Percentiles rank a stretch among this genome's conserved stretches.
These are phyloP conservation scores for Platycnemis pennipes DNA, from an alignment of 2,888 invertebrate genomes.

Conservation along the genomic window DNA sequence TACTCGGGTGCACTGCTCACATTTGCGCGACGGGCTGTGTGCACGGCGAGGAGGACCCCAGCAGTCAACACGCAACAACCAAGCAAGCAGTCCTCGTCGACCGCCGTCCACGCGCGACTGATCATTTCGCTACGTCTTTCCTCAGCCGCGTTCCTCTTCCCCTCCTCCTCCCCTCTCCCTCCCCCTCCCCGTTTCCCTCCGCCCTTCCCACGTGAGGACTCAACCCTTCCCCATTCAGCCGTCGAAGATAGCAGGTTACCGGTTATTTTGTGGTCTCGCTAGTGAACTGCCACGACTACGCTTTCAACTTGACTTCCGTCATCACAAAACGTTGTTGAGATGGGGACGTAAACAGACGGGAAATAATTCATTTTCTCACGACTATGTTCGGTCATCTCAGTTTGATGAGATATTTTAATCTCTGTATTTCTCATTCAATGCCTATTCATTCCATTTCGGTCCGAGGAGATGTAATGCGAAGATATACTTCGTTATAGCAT, in stretches of 20 bases:
- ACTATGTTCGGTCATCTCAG: too few species aligned
- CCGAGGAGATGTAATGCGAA: too few species aligned
- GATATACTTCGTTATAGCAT: too few species aligned
- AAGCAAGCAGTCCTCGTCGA: neutral
- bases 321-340: neutral
- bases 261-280: conserved; percentile 59
- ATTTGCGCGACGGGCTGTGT: neutral
- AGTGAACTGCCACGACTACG: conserved; percentile 43
- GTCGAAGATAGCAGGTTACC: conserved; percentile 57
- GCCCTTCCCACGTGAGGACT: neutral
- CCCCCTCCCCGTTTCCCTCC: neutral
- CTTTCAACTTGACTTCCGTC: conserved; percentile 7
- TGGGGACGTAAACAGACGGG: neutral
- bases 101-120: conserved; percentile 15
- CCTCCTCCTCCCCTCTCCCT: neutral
- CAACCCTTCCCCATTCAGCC: conserved; percentile 28
- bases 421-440: too few species aligned
- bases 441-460: too few species aligned
- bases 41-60: neutral
- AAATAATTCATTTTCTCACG: too few species aligned
- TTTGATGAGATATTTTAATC: too few species aligned
- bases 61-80: neutral
- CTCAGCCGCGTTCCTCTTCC: neutral
- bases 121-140: conserved; percentile 28
- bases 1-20: neutral